phyloP scores from a whole-genome alignment of 1,140 invertebrate genomes.

The Pseudomyrmex sp. region DNA sequence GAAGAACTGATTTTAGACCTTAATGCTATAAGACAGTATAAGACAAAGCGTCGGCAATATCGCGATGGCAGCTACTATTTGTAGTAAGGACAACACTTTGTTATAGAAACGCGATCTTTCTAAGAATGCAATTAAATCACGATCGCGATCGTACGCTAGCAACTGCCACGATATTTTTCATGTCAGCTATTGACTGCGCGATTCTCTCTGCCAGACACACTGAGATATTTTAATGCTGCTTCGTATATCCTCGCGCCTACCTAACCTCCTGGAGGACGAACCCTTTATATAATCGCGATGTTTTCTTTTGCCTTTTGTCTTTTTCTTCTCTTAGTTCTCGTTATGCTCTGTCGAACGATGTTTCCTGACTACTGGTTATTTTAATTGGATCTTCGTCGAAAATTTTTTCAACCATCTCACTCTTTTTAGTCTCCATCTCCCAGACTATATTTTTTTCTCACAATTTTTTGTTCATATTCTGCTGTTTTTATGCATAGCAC shows the following conservation, averaged over 20 bases:
- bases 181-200: conserved; percentile 26
- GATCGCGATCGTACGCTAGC: conserved; percentile 48
- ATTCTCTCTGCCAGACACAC: conserved; percentile 63
- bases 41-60: background rate
- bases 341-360: conserved; percentile 73
- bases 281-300: conserved; percentile 69
- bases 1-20: conserved; percentile 4
- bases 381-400: conserved; percentile 85
- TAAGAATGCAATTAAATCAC: conserved; percentile 67
- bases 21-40: too few relatives aligned
- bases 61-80: background rate
- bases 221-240: conserved; percentile 83
- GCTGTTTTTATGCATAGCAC: conserved; percentile 60
- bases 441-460: background rate
- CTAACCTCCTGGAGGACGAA: conserved; percentile 49
- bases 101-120: conserved; percentile 13
- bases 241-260: conserved; percentile 78
- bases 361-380: conserved; percentile 81
- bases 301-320: conserved; percentile 72
- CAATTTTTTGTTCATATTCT: conserved; percentile 37
- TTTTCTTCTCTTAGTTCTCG: conserved; percentile 53
- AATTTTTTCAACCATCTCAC: conserved; percentile 77
- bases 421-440: background rate
- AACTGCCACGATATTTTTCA: conserved; percentile 62
- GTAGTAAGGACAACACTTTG: conserved; percentile 27